phyloP scores from a whole-genome alignment of 2,113 vertebrate species.

The Sigmodon hispidus region DNA sequence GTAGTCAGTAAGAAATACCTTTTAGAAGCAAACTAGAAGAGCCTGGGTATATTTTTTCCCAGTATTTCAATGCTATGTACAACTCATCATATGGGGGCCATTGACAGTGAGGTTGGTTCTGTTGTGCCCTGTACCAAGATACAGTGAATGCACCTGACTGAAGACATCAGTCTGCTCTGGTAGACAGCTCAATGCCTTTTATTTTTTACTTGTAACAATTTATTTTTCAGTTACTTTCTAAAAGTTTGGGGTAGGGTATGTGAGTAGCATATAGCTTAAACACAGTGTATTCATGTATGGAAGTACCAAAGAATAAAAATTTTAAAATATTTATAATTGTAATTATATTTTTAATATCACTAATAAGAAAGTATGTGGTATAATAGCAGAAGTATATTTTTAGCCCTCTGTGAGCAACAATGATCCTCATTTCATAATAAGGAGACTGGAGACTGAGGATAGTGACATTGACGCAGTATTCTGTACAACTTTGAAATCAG shows the following conservation, averaged over 20 bases:
- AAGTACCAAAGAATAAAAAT: not conserved
- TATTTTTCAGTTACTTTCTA: not conserved
- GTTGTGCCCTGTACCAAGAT: not conserved
- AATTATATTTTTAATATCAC: not conserved
- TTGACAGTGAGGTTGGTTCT: not conserved
- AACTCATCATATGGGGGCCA: not conserved
- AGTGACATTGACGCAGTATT: not conserved
- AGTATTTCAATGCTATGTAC: not conserved
- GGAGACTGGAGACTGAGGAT: not conserved
- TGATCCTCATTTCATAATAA: not conserved
- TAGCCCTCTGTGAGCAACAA: not conserved
- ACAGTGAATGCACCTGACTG: not conserved
- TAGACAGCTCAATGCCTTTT: not conserved
- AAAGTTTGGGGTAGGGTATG: not conserved
- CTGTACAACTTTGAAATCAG: not conserved
- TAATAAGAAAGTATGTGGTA: not conserved
- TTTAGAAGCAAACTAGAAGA: not conserved
- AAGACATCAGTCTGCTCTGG: not conserved
- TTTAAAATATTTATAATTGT: not conserved
- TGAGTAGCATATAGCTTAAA: not conserved
- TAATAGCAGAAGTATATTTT: not conserved
- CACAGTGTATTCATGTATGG: not conserved
- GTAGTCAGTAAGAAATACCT: not conserved
- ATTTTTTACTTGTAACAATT: not conserved
- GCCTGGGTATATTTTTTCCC: not conserved